Percentiles rank a stretch among this genome's conserved stretches.
These are phyloP conservation scores for Protomyctophum bolini DNA, from an alignment of 2,113 vertebrate genomes.

Conservation along the genomic window DNA sequence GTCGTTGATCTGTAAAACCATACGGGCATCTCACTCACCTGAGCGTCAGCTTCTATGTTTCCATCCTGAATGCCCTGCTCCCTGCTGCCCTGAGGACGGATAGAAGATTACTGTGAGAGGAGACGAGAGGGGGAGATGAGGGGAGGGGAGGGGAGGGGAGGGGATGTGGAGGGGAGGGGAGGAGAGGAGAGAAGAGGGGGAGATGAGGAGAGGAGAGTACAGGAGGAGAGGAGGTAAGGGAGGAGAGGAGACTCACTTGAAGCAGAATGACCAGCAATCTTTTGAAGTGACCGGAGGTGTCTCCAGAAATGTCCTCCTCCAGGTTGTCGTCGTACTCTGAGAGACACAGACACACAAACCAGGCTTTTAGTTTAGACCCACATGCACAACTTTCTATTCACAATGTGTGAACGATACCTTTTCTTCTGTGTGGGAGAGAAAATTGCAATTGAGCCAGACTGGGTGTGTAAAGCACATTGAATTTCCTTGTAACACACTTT, in stretches of 20 bases:
- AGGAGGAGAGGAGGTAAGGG: not conserved
- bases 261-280: constrained; percentile 92
- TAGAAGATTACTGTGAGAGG: not conserved
- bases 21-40: constrained; percentile 77
- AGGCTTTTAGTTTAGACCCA: too few relatives aligned
- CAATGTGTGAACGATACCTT: too few relatives aligned
- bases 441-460: too few relatives aligned
- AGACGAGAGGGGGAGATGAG: not conserved
- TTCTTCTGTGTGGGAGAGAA: too few relatives aligned
- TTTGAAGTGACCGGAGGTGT: constrained; percentile 90
- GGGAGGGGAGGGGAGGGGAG: too few relatives aligned
- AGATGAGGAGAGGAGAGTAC: not conserved
- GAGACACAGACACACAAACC: constrained; percentile 16
- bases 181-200: not conserved
- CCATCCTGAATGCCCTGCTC: constrained; percentile 82
- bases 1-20: not conserved
- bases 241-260: constrained; percentile 78
- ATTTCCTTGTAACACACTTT: too few relatives aligned
- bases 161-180: too few relatives aligned
- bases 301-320: constrained; percentile 88
- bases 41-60: constrained; percentile 86
- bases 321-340: constrained; percentile 86
- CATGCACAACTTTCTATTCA: too few relatives aligned
- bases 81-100: constrained; percentile 83
- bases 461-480: too few relatives aligned